Base-by-base conservation (phyloP, 2,797 vertebrate species). In the Toxotes lorentzi region DNA sequence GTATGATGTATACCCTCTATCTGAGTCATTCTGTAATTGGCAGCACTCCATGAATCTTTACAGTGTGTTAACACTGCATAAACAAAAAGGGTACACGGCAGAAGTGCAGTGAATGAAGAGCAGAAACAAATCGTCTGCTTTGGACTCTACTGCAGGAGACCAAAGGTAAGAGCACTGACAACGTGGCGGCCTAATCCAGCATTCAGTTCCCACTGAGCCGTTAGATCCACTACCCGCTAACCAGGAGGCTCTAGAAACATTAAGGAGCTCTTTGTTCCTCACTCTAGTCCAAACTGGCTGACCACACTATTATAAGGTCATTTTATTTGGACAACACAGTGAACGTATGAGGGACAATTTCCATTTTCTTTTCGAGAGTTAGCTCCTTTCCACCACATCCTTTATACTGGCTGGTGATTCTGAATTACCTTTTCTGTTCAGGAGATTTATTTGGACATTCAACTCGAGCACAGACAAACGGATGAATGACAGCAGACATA, bases 401-500 rank as follows among this genome's bases (percentile, higher is more conserved):
- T 81, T 70, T 64, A 59, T 70, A 56, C 70, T 53, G 69, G 40
- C 70, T n/a, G 56, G 57, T 70, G 68, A 82, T 61, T 83, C 59
- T 70, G 47, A 54, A 76, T 70, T 71, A 69, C 79, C 70, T 75
- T 87, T 81, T 71, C 45, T 74, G 65, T 35, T 50, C 14, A 1
- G 35, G 21, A 74, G 64, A 77, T 88, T 85, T 88, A 87, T 90
- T 92, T 89, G 74, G 73, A 84, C 47, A 47, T 73, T 65, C 41
- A 76, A 83, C 80, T 89, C 69, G 68, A 79, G 84, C 88, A 76
- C 27, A 88, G 72, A 82, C 74, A 51, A 78, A 88, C 51, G 66
- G 81, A 90, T 83, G 89, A 87, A 79, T 82, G 70, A 81, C 68
- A 74, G 73, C 73, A 90, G 85, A 86, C 74, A 23, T 85, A 59